A percentile compares a stretch with the other conserved stretches of the same genome.
phyloP scores from a whole-genome alignment of 2,888 invertebrate genomes.

The Hemistola chrysoprasaria region DNA sequence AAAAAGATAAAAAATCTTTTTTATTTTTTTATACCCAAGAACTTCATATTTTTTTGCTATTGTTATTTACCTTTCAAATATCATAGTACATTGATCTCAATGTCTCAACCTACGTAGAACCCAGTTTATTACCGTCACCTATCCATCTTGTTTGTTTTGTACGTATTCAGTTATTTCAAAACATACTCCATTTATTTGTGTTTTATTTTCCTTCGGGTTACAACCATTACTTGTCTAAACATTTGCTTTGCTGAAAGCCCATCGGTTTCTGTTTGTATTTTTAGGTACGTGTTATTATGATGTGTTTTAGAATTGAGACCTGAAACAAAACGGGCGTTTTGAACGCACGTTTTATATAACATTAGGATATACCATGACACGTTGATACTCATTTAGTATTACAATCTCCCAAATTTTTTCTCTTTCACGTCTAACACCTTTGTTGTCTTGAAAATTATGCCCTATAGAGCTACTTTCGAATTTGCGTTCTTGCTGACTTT shows the following conservation, averaged over 20 bases:
- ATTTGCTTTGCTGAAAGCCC: slow-evolving; percentile 59
- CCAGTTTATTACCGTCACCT: slow-evolving; percentile 14
- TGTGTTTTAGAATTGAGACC: slow-evolving; percentile 33
- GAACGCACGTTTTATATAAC: too few species aligned
- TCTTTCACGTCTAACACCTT: too few species aligned
- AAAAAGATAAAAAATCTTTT: too few species aligned
- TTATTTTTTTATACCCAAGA: too few species aligned
- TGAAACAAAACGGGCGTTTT: slow-evolving; percentile 23
- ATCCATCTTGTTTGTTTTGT: slow-evolving; percentile 31
- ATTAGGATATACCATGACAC: too few species aligned
- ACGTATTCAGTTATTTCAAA: slow-evolving; percentile 45
- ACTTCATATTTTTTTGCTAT: too few species aligned
- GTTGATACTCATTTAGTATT: too few species aligned
- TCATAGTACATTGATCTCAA: slow-evolving; percentile 5
- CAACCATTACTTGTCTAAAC: slow-evolving; percentile 63
- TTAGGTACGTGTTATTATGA: slow-evolving; percentile 42
- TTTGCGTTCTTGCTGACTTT: too few species aligned
- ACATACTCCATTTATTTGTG: slow-evolving; percentile 43
- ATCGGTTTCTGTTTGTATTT: slow-evolving; percentile 46
- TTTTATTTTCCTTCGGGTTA: slow-evolving; percentile 48
- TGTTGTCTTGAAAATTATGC: too few species aligned
- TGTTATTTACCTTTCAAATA: too few species aligned
- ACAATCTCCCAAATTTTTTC: too few species aligned
- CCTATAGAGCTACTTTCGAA: too few species aligned
- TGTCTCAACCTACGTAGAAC: slow-evolving; percentile 7